A percentile compares a stretch with the other conserved stretches of the same genome.
These are phyloP conservation scores for Silurus lanzhouensis DNA, from an alignment of 2,797 vertebrate genomes.

Conservation along the genomic window DNA sequence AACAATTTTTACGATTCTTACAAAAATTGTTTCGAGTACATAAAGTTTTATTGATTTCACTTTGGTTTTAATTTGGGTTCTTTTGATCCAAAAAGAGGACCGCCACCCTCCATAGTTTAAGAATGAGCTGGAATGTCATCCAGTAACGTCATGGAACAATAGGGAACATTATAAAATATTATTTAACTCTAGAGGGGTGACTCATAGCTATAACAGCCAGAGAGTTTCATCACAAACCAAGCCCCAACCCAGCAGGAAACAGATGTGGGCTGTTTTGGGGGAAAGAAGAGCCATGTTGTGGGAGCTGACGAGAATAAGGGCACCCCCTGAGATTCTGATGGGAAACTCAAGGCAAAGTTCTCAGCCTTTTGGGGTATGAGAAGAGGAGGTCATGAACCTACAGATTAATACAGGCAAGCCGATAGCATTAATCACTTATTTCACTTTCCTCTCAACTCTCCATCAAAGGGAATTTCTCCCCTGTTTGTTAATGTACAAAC, in stretches of 20 bases:
- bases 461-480: not conserved
- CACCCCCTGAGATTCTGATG: conserved; percentile 33
- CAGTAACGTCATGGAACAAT: conserved; percentile 15
- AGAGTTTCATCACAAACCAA: conserved; percentile 45
- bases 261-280: conserved; percentile 42
- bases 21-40: not conserved
- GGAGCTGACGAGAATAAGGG: conserved; percentile 24
- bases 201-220: conserved; percentile 42
- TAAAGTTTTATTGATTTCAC: not conserved
- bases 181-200: conserved; percentile 44
- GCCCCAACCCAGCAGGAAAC: conserved; percentile 51
- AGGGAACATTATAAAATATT: conserved; percentile 32
- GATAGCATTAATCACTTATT: not conserved
- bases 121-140: conserved; percentile 36
- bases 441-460: conserved; percentile 7
- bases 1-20: not conserved
- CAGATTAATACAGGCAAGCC: not conserved
- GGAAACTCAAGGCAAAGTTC: conserved; percentile 32
- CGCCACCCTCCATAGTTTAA: conserved; percentile 45
- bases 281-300: conserved; percentile 24
- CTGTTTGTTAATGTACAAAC: not conserved
- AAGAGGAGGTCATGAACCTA: not conserved
- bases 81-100: not conserved
- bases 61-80: not conserved
- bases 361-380: not conserved